phyloP scores from a whole-genome alignment of 2,797 vertebrate species.

The Onychomys torridus region DNA sequence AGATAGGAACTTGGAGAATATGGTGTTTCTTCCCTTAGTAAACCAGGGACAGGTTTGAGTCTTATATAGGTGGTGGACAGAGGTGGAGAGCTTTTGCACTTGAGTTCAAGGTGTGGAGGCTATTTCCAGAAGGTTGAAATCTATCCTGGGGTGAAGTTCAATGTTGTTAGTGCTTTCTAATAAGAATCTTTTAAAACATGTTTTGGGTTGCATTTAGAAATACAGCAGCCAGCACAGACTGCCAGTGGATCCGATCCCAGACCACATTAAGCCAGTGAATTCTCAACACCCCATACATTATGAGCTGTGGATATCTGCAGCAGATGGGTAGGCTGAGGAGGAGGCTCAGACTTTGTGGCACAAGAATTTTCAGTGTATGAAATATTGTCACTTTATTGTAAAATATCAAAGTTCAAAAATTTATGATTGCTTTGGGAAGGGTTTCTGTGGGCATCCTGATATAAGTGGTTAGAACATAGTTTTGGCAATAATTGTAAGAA shows the following conservation, averaged over 20 bases:
- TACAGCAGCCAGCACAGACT: background rate
- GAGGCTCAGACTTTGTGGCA: background rate
- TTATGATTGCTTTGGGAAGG: slow-evolving; percentile 72
- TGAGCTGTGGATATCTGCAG: background rate
- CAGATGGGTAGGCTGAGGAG: slow-evolving; percentile 1
- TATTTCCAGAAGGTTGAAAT: background rate
- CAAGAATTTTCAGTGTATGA: slow-evolving; percentile 56
- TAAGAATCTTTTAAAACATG: slow-evolving; percentile 12
- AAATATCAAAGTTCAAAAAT: slow-evolving; percentile 73
- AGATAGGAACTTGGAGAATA: background rate
- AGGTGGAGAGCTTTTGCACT: background rate
- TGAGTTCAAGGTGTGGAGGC: background rate
- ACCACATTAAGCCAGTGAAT: background rate
- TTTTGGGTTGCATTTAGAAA: slow-evolving; percentile 7
- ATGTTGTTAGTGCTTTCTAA: background rate
- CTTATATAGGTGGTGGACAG: background rate
- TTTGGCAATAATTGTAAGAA: slow-evolving; percentile 78
- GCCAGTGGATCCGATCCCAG: background rate
- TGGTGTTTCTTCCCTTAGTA: background rate
- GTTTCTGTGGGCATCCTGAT: slow-evolving; percentile 68
- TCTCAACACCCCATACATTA: background rate
- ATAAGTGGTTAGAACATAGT: slow-evolving; percentile 73
- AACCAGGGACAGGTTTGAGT: background rate
- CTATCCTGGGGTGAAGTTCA: background rate
- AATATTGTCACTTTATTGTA: slow-evolving; percentile 72